Conservation (phyloP, 2,888 invertebrate genomes). For the Anoncus sp. region DNA sequence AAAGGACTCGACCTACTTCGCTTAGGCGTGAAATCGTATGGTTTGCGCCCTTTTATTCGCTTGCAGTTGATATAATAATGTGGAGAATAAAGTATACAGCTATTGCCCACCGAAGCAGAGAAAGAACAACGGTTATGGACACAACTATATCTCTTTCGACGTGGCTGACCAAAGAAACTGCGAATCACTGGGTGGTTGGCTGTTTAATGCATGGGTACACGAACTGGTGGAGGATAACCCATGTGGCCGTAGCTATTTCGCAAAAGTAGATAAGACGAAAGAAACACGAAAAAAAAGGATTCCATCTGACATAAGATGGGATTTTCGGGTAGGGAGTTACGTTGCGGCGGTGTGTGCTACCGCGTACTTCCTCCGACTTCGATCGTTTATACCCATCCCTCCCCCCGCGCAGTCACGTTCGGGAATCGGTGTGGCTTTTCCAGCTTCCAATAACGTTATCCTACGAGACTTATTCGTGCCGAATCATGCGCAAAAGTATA, state of each 20-base stretch:
- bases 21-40: constrained; percentile 3
- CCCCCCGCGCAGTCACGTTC: constrained; percentile 29
- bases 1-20: neutral
- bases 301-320: constrained; percentile 22
- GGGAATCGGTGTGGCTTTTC: constrained; percentile 61
- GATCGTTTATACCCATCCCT: constrained; percentile 4
- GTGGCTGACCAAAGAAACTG: neutral
- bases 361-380: neutral
- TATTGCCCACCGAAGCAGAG: neutral
- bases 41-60: neutral
- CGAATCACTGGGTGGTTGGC: neutral
- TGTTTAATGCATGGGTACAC: neutral
- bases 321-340: neutral
- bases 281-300: constrained; percentile 5
- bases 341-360: neutral
- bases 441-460: constrained; percentile 70
- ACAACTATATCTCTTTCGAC: neutral
- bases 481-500: constrained; percentile 63
- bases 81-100: neutral
- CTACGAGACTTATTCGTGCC: constrained; percentile 61
- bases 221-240: neutral
- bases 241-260: neutral
- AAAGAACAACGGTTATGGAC: neutral
- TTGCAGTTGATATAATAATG: neutral
- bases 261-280: constrained; percentile 27